A percentile compares a stretch with the other conserved stretches of the same genome.
These are phyloP conservation scores for Turdus rufiventris DNA, from an alignment of 2,113 vertebrate species.

Conservation along the genomic window DNA sequence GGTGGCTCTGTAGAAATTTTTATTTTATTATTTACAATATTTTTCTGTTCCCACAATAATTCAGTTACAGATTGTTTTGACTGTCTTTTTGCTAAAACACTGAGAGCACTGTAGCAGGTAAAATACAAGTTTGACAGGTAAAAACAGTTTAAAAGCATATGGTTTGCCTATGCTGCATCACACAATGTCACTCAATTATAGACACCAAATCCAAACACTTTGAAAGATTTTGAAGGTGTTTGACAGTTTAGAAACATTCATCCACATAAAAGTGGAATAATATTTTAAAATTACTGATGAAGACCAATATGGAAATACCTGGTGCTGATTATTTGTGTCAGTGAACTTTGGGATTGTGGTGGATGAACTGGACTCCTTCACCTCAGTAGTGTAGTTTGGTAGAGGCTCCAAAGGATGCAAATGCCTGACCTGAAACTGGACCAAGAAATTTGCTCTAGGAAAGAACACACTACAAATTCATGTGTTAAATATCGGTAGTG, in stretches of 20 bases:
- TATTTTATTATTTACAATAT: background rate
- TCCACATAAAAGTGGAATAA: background rate
- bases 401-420: background rate
- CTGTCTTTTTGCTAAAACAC: background rate
- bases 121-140: background rate
- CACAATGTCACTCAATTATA: background rate
- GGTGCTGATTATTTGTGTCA: background rate
- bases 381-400: background rate
- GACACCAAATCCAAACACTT: background rate
- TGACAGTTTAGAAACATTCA: background rate
- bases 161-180: background rate
- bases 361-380: background rate
- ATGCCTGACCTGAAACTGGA: background rate
- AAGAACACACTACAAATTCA: background rate
- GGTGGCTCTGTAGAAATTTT: background rate
- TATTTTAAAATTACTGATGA: background rate
- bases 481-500: background rate
- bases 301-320: background rate
- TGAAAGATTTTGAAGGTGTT: background rate
- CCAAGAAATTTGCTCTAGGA: background rate
- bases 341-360: background rate
- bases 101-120: background rate
- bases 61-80: background rate
- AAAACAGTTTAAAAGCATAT: background rate
- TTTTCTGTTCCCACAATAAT: background rate